Percentiles rank a stretch among this genome's conserved stretches.
Conservation (phyloP, 2,888 invertebrate species). For the Lacanobia oleracea region DNA sequence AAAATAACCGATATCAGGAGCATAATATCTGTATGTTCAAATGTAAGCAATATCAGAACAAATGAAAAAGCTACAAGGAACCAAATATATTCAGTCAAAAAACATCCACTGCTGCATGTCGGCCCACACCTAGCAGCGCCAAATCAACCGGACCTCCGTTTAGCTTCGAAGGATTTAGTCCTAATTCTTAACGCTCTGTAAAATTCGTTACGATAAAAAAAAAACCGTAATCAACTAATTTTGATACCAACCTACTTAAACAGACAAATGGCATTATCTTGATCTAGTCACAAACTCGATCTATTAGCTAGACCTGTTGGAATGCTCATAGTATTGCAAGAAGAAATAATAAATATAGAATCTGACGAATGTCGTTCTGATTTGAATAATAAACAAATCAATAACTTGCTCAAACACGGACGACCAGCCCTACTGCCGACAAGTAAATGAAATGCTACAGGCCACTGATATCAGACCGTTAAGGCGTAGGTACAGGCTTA, state of each 20-base stretch:
- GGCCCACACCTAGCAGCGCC: too few species aligned
- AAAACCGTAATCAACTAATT: not conserved
- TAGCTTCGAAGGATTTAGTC: not conserved
- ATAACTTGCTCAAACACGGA: constrained; percentile 27
- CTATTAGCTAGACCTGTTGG: not conserved
- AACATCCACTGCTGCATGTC: too few species aligned
- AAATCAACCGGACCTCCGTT: too few species aligned
- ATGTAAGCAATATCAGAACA: too few species aligned
- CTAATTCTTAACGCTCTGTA: not conserved
- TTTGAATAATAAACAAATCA: constrained; percentile 38
- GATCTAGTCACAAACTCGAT: not conserved
- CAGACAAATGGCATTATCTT: not conserved
- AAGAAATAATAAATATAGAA: constrained; percentile 5
- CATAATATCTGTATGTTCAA: too few species aligned
- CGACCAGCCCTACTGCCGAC: constrained; percentile 43
- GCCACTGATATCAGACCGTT: constrained; percentile 44
- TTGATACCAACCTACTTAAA: not conserved
- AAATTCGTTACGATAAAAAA: not conserved
- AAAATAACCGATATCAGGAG: too few species aligned
- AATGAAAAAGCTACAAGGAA: too few species aligned
- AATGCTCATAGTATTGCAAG: constrained; percentile 12
- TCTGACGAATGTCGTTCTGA: constrained; percentile 3
- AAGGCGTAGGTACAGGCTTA: constrained; percentile 53
- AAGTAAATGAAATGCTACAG: constrained; percentile 56
- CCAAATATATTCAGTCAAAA: too few species aligned